Evolutionary conservation across 92 coral and sea anemone genomes (phyloP), one percentile per base, ranked within the genome.

Genomic region (Anthopleura xanthogrammica): DNA sequence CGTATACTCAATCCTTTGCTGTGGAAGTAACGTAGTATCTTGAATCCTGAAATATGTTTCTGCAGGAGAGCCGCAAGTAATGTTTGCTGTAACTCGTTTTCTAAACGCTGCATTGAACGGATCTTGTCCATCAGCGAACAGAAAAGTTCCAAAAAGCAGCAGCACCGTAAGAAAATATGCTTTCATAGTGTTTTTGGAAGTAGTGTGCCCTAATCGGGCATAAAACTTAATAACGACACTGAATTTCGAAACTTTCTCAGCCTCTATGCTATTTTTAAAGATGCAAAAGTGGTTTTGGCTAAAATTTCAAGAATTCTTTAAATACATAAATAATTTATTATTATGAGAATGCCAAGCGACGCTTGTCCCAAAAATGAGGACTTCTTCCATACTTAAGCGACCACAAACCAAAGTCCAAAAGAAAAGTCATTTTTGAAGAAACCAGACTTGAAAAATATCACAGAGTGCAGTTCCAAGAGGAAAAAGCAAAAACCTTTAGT

Each of bases 11-110:
- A 40, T 80, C 41, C 98, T 84, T 39, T 76, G 50, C 36, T 20
- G 72, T 23, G 81, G 42, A 57, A 56, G 52, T 16, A 81, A 16
- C 36, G 58, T 78, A 22, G 87, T 83, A 62, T 72, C 87, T 79
- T 91, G 93, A 58, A 91, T 97, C 4, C 91, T 86, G 41, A 89
- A 85, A 52, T 89, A 93, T 10, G 87, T 75, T 74, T 93, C 97
- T 0, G 95, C 86, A 17, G 98, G 97, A 14, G 86, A 83, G 56
- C 98, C 98, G 78, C 98, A 95, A 16, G 98, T 93, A 42, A 76
- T 80, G 48, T 89, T 95, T 50, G 98, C 98, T 55, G 76, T 76
- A 48, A 89, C 86, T 22, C 75, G 55, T 74, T 89, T 87, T 76
- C 79, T 71, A 41, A 52, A 80, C 16, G 88, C 93, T 20, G 87